A percentile compares a stretch with the other conserved stretches of the same genome.
phyloP scores from a whole-genome alignment of 2,888 invertebrate species.

The Eumerus sabulonum region DNA sequence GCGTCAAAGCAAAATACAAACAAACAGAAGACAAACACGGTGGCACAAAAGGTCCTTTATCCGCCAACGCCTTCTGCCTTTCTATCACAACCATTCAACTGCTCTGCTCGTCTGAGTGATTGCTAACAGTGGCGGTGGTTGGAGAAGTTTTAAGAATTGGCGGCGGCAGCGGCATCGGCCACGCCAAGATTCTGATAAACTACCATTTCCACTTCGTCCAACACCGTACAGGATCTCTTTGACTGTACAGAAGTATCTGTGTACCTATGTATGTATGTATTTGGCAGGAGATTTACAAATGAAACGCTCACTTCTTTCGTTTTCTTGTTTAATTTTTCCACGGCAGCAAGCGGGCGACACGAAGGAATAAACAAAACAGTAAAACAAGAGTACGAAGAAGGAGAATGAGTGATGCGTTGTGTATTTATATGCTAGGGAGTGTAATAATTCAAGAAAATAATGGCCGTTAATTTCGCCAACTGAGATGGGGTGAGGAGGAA shows the following conservation, averaged over 20 bases:
- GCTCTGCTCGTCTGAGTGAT: constrained; percentile 54
- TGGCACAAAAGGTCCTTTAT: constrained; percentile 55
- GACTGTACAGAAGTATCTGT: constrained; percentile 46
- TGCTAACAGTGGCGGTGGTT: constrained; percentile 45
- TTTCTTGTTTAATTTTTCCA: constrained; percentile 64
- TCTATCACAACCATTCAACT: constrained; percentile 66
- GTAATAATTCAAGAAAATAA: constrained; percentile 69
- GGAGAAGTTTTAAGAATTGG: constrained; percentile 24
- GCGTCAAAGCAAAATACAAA: constrained; percentile 45
- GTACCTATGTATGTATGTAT: too few relatives aligned
- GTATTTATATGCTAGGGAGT: constrained; percentile 57
- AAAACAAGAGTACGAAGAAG: constrained; percentile 21
- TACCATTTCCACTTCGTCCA: constrained; percentile 31
- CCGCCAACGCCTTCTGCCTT: constrained; percentile 57
- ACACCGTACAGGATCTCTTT: constrained; percentile 37
- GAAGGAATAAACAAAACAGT: not conserved
- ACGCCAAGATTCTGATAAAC: constrained; percentile 58
- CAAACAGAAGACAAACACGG: constrained; percentile 20
- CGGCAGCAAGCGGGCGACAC: not conserved
- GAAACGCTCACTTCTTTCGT: constrained; percentile 49
- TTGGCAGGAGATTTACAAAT: constrained; percentile 68
- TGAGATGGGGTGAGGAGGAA: constrained; percentile 22
- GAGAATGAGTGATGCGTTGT: constrained; percentile 61
- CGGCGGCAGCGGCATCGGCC: constrained; percentile 22
- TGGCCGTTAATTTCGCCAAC: constrained; percentile 63